phyloP scores from a whole-genome alignment of 2,888 invertebrate species.

The Drosophila sordidapex region DNA sequence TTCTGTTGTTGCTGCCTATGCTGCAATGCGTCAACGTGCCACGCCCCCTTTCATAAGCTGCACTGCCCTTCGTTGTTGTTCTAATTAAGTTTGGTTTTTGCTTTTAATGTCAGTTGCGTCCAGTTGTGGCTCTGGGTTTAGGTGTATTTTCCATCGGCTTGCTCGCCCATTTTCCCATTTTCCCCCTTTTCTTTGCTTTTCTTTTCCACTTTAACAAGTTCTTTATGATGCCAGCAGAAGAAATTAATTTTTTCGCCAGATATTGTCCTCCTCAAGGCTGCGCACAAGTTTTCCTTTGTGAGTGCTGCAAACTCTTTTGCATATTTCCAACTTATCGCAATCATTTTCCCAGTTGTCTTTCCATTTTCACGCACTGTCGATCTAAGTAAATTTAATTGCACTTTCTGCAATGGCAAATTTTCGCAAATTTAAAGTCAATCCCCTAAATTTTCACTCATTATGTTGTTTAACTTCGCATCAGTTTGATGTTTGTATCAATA shows the following conservation, averaged over 20 bases:
- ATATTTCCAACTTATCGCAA: conserved; percentile 30
- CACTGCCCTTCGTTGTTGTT: conserved; percentile 39
- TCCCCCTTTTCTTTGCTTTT: conserved; percentile 27
- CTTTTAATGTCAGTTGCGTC: conserved; percentile 27
- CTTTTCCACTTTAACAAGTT: conserved; percentile 28
- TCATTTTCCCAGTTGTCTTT: conserved; percentile 16
- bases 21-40: conserved; percentile 46
- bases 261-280: background rate
- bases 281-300: conserved; percentile 8
- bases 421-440: background rate
- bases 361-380: conserved; percentile 3
- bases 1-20: background rate
- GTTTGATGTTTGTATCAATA: background rate
- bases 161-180: background rate
- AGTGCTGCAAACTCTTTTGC: conserved; percentile 20
- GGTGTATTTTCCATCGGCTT: background rate
- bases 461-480: background rate
- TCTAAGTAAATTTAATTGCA: conserved; percentile 20
- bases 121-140: conserved; percentile 1
- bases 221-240: conserved; percentile 9
- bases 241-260: conserved; percentile 23
- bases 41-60: conserved; percentile 21
- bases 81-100: conserved; percentile 58
- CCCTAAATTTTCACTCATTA: background rate
- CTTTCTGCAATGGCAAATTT: background rate